Base-by-base conservation (phyloP, 2,113 vertebrate genomes). In the Dinomys branickii region DNA sequence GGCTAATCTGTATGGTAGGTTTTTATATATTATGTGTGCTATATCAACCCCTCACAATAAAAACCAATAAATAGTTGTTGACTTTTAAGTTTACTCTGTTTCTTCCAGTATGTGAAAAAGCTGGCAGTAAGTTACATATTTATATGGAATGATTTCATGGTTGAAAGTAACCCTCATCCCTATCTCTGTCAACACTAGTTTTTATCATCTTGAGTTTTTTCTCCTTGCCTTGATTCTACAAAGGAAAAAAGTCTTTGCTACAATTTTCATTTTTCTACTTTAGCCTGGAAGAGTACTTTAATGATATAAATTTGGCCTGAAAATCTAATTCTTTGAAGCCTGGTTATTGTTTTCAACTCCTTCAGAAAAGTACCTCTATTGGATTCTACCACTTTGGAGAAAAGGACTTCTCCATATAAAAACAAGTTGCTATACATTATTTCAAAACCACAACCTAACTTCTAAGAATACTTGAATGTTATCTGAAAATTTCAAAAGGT, bases 1-100 rank as follows among this genome's bases (percentile, higher is more conserved):
- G 59, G 63, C 20, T 54, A 73, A 56, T 56, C 35, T 77, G 19
- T 65, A 65, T 5, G 35, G 35, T 20, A 87, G 19, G 22, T 24
- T 96, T 96, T 83, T 93, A 90, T 65, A 38, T 78, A 91, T 93
- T 89, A 63, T 87, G 12, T 22, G 47, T 89, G 50, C 56, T 63
- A 78, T 85, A 47, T 73, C 65, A 97, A 71, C 63, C 86, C 44
- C 54, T 61, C 92, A 93, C 11, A 94, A 78, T 77, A 89, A 59
- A 82, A 19, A 6, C 22, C 20, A 85, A 7, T 77, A 88, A 84
- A 82, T 17, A 87, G 38, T 78, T 61, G 77, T 82, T 89, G 86
- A 80, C 85, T 96, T 96, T 86, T 89, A 97, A 96, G 90, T 87
- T 86, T 93, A 91, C 52, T 69, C 10, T 93, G 17, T 82, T 65